These are phyloP conservation scores for Melanotaenia pygmaea DNA, from an alignment of 2,797 vertebrate genomes.

Conservation along the genomic window DNA sequence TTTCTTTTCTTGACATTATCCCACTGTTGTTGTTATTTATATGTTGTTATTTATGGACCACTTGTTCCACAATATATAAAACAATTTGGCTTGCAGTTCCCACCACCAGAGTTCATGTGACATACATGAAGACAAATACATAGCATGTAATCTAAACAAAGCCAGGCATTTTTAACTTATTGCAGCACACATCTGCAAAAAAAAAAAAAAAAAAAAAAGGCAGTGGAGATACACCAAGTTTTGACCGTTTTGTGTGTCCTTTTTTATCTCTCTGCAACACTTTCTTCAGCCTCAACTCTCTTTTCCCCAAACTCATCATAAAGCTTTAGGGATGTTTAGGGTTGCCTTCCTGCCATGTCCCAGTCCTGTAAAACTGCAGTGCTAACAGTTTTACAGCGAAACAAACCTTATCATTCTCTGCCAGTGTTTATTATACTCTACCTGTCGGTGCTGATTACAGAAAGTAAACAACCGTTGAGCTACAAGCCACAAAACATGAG, in stretches of 20 bases:
- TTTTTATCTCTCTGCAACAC: background rate
- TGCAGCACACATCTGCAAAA: background rate
- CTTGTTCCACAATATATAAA: too few species aligned
- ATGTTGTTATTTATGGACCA: too few species aligned
- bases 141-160: background rate
- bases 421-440: conserved; percentile 46
- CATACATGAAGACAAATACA: background rate
- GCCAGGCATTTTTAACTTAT: too few species aligned
- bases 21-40: background rate
- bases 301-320: conserved; percentile 27
- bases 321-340: conserved; percentile 42
- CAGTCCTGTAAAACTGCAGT: conserved; percentile 46
- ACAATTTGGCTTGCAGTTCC: too few species aligned
- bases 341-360: conserved; percentile 24
- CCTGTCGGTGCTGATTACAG: conserved; percentile 43
- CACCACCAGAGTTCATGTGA: too few species aligned
- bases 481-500: conserved; percentile 18
- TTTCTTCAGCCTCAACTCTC: background rate
- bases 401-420: conserved; percentile 56
- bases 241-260: accelerated
- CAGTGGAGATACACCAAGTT: conserved; percentile 16
- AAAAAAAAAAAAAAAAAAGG: background rate
- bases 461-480: conserved; percentile 12
- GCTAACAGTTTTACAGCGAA: conserved; percentile 46
- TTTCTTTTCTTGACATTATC: background rate